Base-by-base conservation (phyloP, 2,888 invertebrate species). In the Bombylius major region DNA sequence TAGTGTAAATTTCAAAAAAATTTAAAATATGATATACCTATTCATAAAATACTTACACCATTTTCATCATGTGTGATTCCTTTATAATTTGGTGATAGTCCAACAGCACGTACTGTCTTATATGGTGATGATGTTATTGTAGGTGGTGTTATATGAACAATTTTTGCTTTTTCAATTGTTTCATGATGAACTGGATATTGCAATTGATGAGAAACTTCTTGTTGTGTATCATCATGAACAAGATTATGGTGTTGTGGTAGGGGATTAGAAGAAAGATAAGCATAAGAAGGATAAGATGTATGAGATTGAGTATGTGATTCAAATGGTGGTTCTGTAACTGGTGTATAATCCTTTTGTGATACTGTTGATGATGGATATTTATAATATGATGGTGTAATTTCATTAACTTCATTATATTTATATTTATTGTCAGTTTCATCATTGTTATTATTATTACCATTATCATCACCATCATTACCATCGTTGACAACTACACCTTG, bases 31-130 rank as follows among this genome's bases (percentile, higher is more conserved):
- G n/a, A n/a, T 36, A 36, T 36, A 36, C 36, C 36, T 23, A 23
- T 23, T 23, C 23, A 23, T 23, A 23, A 42, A 11, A 11, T 32
- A 60, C 61, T 57, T 56, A 63, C 63, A 59, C 47, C 39, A 9
- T 54, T 36, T 9, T 44, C 47, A 49, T 54, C 53, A n/a, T 54
- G 34, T 45, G 45, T 58, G 1, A 67, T 59, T 14, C 64, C 65
- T 34, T 70, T 67, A 45, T 71, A 72, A 9, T 73, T 71, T 9
- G 67, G 64, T 3, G 71, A 70, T 5, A 72, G 59, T 2, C 68
- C 70, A 31, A 64, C 45, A 62, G 67, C n/a, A 62, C 64, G 23
- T 58, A 63, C 47, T 61, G 66, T 23, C 63, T 50, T 56, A 1
- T 59, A 59, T 13, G 55, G 51, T 31, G 59, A 47, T n/a, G 45